phyloP scores from a whole-genome alignment of 2,888 invertebrate genomes.

The Myopa tessellatipennis region DNA sequence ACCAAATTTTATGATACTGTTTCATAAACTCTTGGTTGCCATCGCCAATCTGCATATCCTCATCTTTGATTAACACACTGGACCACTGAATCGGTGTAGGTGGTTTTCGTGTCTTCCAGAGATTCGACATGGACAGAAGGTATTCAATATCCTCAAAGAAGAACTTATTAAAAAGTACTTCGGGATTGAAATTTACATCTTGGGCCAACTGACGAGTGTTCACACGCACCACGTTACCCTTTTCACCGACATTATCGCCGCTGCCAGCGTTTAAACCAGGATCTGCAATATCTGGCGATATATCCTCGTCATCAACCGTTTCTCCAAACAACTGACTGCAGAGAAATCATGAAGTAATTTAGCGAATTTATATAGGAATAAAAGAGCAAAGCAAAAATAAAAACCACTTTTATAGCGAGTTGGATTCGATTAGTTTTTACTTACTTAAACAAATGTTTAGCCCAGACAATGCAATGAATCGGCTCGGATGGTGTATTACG shows the following conservation, averaged over 20 bases:
- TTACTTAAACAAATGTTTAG: constrained; percentile 97
- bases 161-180: constrained; percentile 90
- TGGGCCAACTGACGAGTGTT: constrained; percentile 93
- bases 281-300: constrained; percentile 96
- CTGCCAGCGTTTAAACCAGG: constrained; percentile 82
- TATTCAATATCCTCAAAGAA: constrained; percentile 96
- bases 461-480: constrained; percentile 99
- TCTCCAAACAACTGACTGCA: constrained; percentile 95
- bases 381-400: background rate
- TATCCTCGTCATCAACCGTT: constrained; percentile 95
- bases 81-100: constrained; percentile 85
- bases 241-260: constrained; percentile 74
- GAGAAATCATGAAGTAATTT: constrained; percentile 39
- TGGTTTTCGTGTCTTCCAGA: constrained; percentile 92
- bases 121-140: constrained; percentile 90
- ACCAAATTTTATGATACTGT: constrained; percentile 83
- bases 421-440: constrained; percentile 53
- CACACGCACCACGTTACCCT: constrained; percentile 72
- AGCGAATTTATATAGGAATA: background rate
- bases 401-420: too few species aligned
- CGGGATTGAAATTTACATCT: constrained; percentile 82
- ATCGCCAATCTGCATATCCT: constrained; percentile 26
- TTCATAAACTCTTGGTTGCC: constrained; percentile 65
- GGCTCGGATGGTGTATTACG: constrained; percentile 99
- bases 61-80: constrained; percentile 71